Percentiles rank a stretch among this genome's conserved stretches.
Evolutionary conservation across 1,140 invertebrate genomes (phyloP).

Genomic region (Oryzaephilus surinamensis): DNA sequence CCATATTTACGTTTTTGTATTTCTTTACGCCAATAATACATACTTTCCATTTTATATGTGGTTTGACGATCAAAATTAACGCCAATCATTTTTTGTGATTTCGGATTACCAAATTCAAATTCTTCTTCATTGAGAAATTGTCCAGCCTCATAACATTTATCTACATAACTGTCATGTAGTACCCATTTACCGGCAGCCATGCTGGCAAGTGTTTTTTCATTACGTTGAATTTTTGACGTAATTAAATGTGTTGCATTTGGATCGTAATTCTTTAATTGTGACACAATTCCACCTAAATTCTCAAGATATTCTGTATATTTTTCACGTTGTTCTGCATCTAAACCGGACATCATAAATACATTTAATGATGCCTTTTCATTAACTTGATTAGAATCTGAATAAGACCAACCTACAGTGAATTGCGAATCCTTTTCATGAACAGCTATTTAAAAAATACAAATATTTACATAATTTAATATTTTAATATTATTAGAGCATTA

Average conservation of each 20-base stretch:
- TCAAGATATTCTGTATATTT: constrained; percentile 17
- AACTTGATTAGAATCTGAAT: constrained; percentile 16
- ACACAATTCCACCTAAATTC: constrained; percentile 56
- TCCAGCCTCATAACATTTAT: constrained; percentile 49
- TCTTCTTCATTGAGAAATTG: constrained; percentile 62
- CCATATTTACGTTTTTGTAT: constrained; percentile 37
- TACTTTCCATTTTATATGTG: constrained; percentile 44
- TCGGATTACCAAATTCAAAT: constrained; percentile 66
- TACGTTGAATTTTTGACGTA: constrained; percentile 58
- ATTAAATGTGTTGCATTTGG: constrained; percentile 64
- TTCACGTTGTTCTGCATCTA: constrained; percentile 12
- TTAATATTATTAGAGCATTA: neutral
- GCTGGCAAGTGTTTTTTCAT: constrained; percentile 75
- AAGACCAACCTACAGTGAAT: constrained; percentile 44
- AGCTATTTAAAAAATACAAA: constrained; percentile 6
- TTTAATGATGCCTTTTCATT: constrained; percentile 4
- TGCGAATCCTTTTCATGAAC: constrained; percentile 36
- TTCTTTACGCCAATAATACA: constrained; percentile 52
- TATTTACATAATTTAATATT: neutral
- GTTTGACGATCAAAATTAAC: constrained; percentile 36
- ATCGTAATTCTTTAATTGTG: constrained; percentile 52
- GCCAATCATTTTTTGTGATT: constrained; percentile 40
- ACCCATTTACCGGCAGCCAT: constrained; percentile 83
- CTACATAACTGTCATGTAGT: constrained; percentile 65
- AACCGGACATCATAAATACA: constrained; percentile 31